phyloP scores from a whole-genome alignment of 2,888 invertebrate genomes.

The Blastobasis lacticolella region DNA sequence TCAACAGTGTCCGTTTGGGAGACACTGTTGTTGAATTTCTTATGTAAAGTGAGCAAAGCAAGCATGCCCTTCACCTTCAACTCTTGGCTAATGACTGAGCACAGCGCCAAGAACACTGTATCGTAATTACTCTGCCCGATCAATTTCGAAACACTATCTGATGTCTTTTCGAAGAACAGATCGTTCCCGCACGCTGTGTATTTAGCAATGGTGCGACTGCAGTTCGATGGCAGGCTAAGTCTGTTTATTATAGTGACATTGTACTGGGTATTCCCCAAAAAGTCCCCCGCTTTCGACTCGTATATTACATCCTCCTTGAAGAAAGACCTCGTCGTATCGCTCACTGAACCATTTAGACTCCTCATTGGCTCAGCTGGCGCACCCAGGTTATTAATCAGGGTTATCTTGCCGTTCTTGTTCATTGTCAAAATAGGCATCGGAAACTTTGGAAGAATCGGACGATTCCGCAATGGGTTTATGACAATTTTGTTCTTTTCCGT shows the following conservation, averaged over 20 bases:
- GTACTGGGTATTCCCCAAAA: slow-evolving; percentile 35
- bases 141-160: slow-evolving; percentile 35
- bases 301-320: slow-evolving; percentile 36
- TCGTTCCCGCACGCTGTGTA: slow-evolving; percentile 16
- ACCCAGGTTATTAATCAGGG: slow-evolving; percentile 3
- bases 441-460: background rate
- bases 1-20: slow-evolving; percentile 5
- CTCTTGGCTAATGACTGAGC: slow-evolving; percentile 45
- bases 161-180: slow-evolving; percentile 30
- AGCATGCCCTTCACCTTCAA: slow-evolving; percentile 42
- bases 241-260: slow-evolving; percentile 32
- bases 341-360: no score
- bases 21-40: background rate
- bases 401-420: slow-evolving; percentile 8
- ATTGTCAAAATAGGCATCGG: slow-evolving; percentile 3
- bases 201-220: slow-evolving; percentile 36
- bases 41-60: slow-evolving; percentile 33
- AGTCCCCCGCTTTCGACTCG: slow-evolving; percentile 30
- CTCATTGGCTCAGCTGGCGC: no score
- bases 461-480: slow-evolving; percentile 1
- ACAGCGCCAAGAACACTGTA: slow-evolving; percentile 38
- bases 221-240: slow-evolving; percentile 17
- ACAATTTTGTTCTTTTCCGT: slow-evolving; percentile 1
- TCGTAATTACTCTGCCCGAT: slow-evolving; percentile 55
- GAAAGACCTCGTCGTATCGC: no score